A percentile compares a stretch with the other conserved stretches of the same genome.
phyloP scores from a whole-genome alignment of 2,113 vertebrate genomes.

The Emydocephalus ijimae region DNA sequence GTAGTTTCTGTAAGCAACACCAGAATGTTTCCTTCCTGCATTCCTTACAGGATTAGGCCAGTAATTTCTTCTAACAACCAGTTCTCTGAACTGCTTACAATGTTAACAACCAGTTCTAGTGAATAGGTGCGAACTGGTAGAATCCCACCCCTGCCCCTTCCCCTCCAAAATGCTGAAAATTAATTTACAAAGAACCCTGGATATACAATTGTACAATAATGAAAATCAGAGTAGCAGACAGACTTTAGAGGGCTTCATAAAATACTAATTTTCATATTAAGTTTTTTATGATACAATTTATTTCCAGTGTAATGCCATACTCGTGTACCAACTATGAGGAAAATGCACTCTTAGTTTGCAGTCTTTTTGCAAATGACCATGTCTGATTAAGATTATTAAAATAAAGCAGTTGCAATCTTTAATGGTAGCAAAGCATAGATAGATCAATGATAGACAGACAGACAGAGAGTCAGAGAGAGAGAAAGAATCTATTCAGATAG shows the following conservation, averaged over 20 bases:
- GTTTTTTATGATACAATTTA: not conserved
- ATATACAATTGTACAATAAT: not conserved
- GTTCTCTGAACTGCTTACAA: too few relatives aligned
- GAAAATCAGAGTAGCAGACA: not conserved
- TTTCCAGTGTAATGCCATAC: not conserved
- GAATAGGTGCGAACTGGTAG: too few relatives aligned
- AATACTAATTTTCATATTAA: not conserved
- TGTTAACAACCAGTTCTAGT: too few relatives aligned
- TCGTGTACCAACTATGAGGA: not conserved
- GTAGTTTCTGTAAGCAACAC: too few relatives aligned
- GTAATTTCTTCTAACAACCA: too few relatives aligned
- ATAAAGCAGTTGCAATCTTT: not conserved
- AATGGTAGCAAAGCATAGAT: not conserved
- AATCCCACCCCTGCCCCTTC: too few relatives aligned
- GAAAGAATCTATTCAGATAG: too few relatives aligned
- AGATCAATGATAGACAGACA: not conserved
- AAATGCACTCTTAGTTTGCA: not conserved
- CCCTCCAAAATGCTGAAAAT: not conserved
- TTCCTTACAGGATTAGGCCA: too few relatives aligned
- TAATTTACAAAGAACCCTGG: not conserved
- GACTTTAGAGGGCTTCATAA: not conserved
- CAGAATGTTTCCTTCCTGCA: too few relatives aligned
- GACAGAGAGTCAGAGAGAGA: too few relatives aligned
- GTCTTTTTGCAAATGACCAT: not conserved
- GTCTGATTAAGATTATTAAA: not conserved